Base-by-base conservation (phyloP, 1,140 invertebrate genomes). In the Subanguina moxae region DNA sequence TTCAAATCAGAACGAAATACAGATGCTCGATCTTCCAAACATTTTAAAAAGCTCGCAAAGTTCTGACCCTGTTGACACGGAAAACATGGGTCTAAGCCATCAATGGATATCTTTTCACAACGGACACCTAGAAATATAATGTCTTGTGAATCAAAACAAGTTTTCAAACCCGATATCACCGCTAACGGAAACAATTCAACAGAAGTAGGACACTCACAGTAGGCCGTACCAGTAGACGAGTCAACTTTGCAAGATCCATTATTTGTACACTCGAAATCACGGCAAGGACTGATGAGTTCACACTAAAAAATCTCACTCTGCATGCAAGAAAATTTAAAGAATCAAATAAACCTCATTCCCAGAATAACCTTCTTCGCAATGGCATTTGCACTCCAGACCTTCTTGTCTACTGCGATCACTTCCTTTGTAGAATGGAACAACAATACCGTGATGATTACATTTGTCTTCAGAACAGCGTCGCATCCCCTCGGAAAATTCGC, bases 401-500 rank as follows among this genome's bases (percentile, higher is more conserved):
- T 59, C 32, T 23, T 38, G 32, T 11, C 11, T 11, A 38, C 32
- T 38, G 32, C 32, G 32, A 38, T 38, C 32, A 38, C 32, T 38
- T 61, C 52, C 25, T 57, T 65, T 23, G 65, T 38, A 48, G 48
- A 38, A 21, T 28, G 38, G 23, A 67, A 59, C 17, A 42, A 25
- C 56, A 28, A 13, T 58, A 13, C 72, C 72, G 52, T 74, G 72
- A n/a, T 67, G 42, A 43, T 57, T 62, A 56, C 72, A 74, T 28
- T 30, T 28, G 42, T 74, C 71, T 57, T 73, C 71, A 17, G 59
- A 64, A 59, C 71, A 74, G 11, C 72, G 46, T 11, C 72, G 72
- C 65, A 72, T 65, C n/a, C 32, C 65, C 38, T 74, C 72, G 23
- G 62, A 59, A 30, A 64, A 74, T 42, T 74, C 72, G 46, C 72